phyloP scores from a whole-genome alignment of 2,888 invertebrate species.

The Halictus ligatus region DNA sequence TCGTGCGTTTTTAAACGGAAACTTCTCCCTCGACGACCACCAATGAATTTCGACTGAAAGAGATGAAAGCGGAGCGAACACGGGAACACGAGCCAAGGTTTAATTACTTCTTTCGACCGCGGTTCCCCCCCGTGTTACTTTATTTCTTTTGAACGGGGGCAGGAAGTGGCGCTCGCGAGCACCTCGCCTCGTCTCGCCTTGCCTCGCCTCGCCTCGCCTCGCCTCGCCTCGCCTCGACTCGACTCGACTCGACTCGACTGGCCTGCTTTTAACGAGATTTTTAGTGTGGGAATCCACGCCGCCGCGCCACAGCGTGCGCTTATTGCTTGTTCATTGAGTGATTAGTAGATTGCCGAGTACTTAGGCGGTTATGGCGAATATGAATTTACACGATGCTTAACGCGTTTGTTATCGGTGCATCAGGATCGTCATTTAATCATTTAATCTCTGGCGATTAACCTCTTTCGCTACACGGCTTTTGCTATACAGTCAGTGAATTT shows the following conservation, averaged over 20 bases:
- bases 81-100: slow-evolving; percentile 13
- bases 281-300: not conserved
- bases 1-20: slow-evolving; percentile 43
- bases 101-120: slow-evolving; percentile 47
- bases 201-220: not conserved
- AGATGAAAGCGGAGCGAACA: slow-evolving; percentile 34
- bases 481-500: not conserved
- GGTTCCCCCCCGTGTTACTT: slow-evolving; percentile 5
- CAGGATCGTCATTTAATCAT: not conserved
- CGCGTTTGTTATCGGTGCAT: not conserved
- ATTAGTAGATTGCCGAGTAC: not conserved
- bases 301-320: not conserved
- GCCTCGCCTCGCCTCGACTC: not conserved
- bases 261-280: not conserved
- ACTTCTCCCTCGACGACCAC: slow-evolving; percentile 30
- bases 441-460: not conserved
- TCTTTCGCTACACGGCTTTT: not conserved
- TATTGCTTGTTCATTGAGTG: slow-evolving; percentile 14
- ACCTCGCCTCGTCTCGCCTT: not conserved
- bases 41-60: slow-evolving; percentile 50
- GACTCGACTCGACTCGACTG: not conserved
- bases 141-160: not conserved
- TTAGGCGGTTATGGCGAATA: not conserved
- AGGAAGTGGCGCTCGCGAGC: not conserved
- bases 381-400: not conserved